A percentile compares a stretch with the other conserved stretches of the same genome.
phyloP scores from a whole-genome alignment of 2,888 invertebrate species.

The Noctua pronuba region DNA sequence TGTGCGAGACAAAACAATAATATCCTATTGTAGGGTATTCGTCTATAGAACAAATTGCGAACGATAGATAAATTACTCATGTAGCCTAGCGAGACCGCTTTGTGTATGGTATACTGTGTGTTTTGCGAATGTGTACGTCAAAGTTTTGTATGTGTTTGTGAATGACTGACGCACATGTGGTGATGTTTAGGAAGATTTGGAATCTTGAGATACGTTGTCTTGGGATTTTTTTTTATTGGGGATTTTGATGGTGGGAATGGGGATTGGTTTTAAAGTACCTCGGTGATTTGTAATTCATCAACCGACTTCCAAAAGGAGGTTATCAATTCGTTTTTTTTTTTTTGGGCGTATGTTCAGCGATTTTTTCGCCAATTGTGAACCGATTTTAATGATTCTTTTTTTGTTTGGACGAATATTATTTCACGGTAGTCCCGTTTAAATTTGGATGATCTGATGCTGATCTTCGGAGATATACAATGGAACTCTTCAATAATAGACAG shows the following conservation, averaged over 20 bases:
- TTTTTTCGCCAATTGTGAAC: too few relatives aligned
- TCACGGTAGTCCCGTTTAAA: too few relatives aligned
- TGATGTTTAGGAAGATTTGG: slow-evolving; percentile 25
- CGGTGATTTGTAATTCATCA: not conserved
- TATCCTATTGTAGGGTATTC: slow-evolving; percentile 41
- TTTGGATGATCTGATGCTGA: too few relatives aligned
- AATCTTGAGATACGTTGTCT: slow-evolving; percentile 30
- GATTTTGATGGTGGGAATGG: not conserved
- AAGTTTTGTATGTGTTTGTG: slow-evolving; percentile 31
- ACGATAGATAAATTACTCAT: slow-evolving; percentile 56
- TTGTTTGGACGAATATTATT: too few relatives aligned
- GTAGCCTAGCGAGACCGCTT: slow-evolving; percentile 43
- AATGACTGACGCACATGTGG: slow-evolving; percentile 38
- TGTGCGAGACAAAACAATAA: slow-evolving; percentile 36
- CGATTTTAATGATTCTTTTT: too few relatives aligned
- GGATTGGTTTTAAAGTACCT: not conserved
- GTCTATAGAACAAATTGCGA: slow-evolving; percentile 45
- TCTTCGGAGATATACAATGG: too few relatives aligned
- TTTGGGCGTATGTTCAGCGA: too few relatives aligned
- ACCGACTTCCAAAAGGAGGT: too few relatives aligned
- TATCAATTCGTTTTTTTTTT: too few relatives aligned
- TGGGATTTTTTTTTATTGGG: not conserved
- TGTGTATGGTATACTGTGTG: slow-evolving; percentile 12
- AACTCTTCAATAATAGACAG: too few relatives aligned
- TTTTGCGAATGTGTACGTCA: slow-evolving; percentile 16